Evolutionary conservation across 37 sponge, comb jelly and placozoan species (phyloP), one percentile per base, ranked within the genome.

Genomic region (Halichondria panicea): DNA sequence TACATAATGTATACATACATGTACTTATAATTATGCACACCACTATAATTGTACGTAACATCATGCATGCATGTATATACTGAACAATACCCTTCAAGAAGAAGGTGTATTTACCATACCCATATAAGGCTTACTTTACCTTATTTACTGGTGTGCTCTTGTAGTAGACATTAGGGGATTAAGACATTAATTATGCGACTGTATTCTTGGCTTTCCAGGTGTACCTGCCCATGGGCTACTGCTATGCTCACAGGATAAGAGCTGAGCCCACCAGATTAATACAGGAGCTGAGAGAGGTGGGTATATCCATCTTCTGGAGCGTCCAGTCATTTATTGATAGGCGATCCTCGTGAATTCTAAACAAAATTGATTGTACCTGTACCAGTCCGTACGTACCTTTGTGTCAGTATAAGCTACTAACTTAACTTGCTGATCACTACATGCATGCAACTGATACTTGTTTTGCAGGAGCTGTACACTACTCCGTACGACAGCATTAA

Each of bases 221-320:
- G 28, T 94, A 94, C 59, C 80, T 94, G 0, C 95, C 95, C 18
- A 94, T 94, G 95, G 89, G 91, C 18, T 94, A 84, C 83, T 91
- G 92, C 72, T 94, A 88, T 80, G 92, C 87, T 30, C 63, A 63
- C 1, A 68, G 79, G n/a, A 11, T 94, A 38, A 8, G 56, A 27
- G 89, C 78, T 28, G 36, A 59, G 28, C 70, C 55, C n/a, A 53
- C 83, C 15, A 35, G 63, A 12, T 25, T 92, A 38, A 81, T 88
- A 22, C 11, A 28, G 22, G 70, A 77, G 46, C 87, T 93, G 0
- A 80, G 90, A 74, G 70, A 87, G 79, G 87, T 91, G n/a, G 43
- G 39, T 18, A 43, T 41, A 30, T 2, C 34, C 63, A 48, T 18
- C 15, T 48, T 48, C 5, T 22, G 5, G 21, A 69, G 9, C 12